phyloP scores from a whole-genome alignment of 2,797 vertebrate species.

The Natrix natrix region DNA sequence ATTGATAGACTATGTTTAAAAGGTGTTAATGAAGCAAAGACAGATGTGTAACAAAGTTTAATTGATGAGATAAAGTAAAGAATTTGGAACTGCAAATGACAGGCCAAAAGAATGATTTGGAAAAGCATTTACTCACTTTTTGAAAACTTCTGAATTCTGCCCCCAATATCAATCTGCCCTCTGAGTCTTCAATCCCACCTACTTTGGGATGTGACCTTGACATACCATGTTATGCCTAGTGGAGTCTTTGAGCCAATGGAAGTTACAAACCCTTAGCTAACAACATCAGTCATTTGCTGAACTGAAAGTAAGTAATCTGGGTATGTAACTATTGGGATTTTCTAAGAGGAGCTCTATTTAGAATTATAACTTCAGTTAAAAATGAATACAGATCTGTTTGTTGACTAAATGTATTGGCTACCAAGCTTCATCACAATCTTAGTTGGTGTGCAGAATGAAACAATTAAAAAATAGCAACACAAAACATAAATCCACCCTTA shows the following conservation, averaged over 20 bases:
- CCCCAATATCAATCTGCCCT: not conserved
- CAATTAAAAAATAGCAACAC: not conserved
- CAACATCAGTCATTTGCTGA: no score
- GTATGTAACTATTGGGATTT: not conserved
- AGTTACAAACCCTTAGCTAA: not conserved
- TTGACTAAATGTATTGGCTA: not conserved
- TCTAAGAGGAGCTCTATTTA: not conserved
- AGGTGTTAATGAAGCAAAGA: not conserved
- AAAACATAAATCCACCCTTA: not conserved
- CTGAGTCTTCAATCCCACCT: not conserved
- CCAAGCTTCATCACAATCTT: not conserved
- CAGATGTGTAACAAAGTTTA: not conserved
- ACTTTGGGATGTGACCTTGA: not conserved
- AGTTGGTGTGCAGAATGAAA: not conserved
- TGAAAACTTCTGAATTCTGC: not conserved
- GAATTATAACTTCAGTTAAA: not conserved
- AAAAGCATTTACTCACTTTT: not conserved
- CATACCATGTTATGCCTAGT: not conserved
- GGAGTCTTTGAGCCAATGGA: not conserved
- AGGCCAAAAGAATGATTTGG: not conserved
- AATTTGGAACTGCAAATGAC: not conserved
- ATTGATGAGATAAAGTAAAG: not conserved
- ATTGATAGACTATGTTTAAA: not conserved
- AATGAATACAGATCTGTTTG: not conserved
- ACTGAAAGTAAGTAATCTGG: not conserved